Evolutionary conservation across 2,113 vertebrate genomes (phyloP).

Genomic region (Labrus mixtus): DNA sequence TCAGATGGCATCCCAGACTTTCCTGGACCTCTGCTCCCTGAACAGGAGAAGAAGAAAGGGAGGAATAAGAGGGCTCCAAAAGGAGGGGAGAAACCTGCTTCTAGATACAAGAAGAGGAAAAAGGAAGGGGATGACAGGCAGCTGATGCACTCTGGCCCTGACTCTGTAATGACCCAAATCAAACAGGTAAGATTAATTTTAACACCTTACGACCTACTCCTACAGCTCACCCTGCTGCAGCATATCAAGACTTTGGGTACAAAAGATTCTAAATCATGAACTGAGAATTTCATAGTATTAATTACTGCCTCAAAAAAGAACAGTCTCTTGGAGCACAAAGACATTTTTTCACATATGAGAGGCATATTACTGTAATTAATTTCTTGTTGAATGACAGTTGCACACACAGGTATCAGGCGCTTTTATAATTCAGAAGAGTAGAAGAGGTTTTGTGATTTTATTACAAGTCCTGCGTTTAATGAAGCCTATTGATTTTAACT

Average conservation of each 20-base stretch:
- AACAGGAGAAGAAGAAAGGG: slow-evolving; percentile 92
- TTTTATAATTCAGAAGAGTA: slow-evolving; percentile 34
- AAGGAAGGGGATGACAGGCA: slow-evolving; percentile 95
- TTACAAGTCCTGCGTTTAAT: slow-evolving; percentile 21
- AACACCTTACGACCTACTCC: background rate
- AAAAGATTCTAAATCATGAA: background rate
- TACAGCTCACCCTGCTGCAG: background rate
- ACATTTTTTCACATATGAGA: slow-evolving; percentile 28
- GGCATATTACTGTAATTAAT: slow-evolving; percentile 34
- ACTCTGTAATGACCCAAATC: slow-evolving; percentile 89
- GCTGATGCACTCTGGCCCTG: slow-evolving; percentile 83
- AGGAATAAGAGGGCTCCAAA: slow-evolving; percentile 91
- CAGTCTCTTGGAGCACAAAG: slow-evolving; percentile 5
- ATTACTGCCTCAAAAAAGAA: slow-evolving; percentile 11
- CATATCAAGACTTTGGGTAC: background rate
- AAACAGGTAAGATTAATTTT: slow-evolving; percentile 87
- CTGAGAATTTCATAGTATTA: slow-evolving; percentile 13
- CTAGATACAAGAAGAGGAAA: slow-evolving; percentile 95
- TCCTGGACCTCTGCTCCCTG: slow-evolving; percentile 84
- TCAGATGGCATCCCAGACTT: slow-evolving; percentile 87
- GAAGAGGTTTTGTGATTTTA: slow-evolving; percentile 26
- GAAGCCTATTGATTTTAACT: slow-evolving; percentile 14
- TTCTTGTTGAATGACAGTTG: slow-evolving; percentile 25
- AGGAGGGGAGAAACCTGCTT: slow-evolving; percentile 89
- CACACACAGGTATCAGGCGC: slow-evolving; percentile 33